Percentiles rank a stretch among this genome's conserved stretches.
These are phyloP conservation scores for Meloidogyne chitwoodi DNA, from an alignment of 1,140 invertebrate species.

Conservation along the genomic window DNA sequence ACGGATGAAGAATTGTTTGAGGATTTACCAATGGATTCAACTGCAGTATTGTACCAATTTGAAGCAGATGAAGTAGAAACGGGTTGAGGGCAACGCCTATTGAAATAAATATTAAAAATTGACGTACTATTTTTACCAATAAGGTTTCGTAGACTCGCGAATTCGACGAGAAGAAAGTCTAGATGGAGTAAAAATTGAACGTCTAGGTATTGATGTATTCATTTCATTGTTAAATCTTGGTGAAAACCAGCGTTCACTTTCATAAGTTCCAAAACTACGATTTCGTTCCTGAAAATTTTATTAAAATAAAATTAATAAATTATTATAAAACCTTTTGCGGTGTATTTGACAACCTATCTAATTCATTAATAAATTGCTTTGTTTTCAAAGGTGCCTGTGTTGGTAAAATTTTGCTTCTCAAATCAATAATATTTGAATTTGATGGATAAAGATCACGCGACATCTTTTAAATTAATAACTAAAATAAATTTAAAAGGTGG, in stretches of 20 bases:
- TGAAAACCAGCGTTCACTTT: constrained; percentile 22
- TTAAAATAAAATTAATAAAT: not conserved
- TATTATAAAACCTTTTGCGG: constrained; percentile 7
- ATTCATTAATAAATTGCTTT: constrained; percentile 24
- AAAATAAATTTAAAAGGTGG: not conserved
- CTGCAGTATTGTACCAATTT: too few species aligned
- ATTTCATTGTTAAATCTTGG: constrained; percentile 5
- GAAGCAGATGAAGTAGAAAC: too few species aligned
- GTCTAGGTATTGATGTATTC: constrained; percentile 26
- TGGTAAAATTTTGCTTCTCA: constrained; percentile 20
- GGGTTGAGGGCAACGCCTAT: constrained; percentile 9
- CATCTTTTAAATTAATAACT: not conserved
- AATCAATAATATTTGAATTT: constrained; percentile 25
- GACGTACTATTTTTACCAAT: constrained; percentile 6
- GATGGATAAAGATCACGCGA: constrained; percentile 25
- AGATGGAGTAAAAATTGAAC: constrained; percentile 29
- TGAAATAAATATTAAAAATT: not conserved
- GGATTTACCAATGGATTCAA: not conserved
- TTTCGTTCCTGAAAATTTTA: constrained; percentile 15
- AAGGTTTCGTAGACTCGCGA: constrained; percentile 21
- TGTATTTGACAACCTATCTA: constrained; percentile 10
- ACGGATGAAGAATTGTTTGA: not conserved
- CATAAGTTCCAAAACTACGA: not conserved
- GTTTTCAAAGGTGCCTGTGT: constrained; percentile 20
- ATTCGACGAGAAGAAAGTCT: constrained; percentile 20